phyloP scores from a whole-genome alignment of 2,113 vertebrate species.

The Bostrychus sinensis region DNA sequence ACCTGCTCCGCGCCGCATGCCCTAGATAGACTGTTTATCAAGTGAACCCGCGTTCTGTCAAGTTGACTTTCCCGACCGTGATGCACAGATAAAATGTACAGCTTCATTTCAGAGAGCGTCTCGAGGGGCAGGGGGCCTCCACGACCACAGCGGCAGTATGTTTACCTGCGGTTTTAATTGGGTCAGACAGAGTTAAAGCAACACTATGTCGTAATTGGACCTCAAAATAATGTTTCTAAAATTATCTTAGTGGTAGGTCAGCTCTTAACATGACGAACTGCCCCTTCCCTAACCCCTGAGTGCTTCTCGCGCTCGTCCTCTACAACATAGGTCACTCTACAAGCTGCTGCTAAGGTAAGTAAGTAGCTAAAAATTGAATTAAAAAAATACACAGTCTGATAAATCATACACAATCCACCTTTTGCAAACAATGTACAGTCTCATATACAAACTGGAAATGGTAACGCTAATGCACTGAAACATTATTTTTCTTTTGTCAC shows the following conservation, averaged over 20 bases:
- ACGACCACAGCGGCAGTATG: slow-evolving; percentile 61
- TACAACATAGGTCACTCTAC: neutral
- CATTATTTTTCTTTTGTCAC: too few species aligned
- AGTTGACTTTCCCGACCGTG: slow-evolving; percentile 77
- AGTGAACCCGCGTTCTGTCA: slow-evolving; percentile 77
- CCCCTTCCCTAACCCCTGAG: neutral
- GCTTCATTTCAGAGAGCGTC: slow-evolving; percentile 76
- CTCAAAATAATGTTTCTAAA: neutral
- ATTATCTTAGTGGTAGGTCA: neutral
- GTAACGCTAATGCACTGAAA: too few species aligned
- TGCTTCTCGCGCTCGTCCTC: neutral
- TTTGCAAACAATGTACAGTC: too few species aligned
- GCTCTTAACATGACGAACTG: neutral
- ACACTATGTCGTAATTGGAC: neutral
- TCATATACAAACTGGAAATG: too few species aligned
- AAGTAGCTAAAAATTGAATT: too few species aligned
- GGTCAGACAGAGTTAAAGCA: slow-evolving; percentile 70
- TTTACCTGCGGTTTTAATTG: slow-evolving; percentile 77
- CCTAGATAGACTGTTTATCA: slow-evolving; percentile 85
- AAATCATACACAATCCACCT: too few species aligned
- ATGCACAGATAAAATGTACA: slow-evolving; percentile 78
- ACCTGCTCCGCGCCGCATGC: slow-evolving; percentile 70
- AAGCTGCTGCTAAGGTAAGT: neutral
- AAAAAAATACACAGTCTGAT: too few species aligned
- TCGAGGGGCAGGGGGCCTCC: slow-evolving; percentile 59